A percentile compares a stretch with the other conserved stretches of the same genome.
phyloP scores from a whole-genome alignment of 2,113 vertebrate genomes.

The Gopherus evgoodei region DNA sequence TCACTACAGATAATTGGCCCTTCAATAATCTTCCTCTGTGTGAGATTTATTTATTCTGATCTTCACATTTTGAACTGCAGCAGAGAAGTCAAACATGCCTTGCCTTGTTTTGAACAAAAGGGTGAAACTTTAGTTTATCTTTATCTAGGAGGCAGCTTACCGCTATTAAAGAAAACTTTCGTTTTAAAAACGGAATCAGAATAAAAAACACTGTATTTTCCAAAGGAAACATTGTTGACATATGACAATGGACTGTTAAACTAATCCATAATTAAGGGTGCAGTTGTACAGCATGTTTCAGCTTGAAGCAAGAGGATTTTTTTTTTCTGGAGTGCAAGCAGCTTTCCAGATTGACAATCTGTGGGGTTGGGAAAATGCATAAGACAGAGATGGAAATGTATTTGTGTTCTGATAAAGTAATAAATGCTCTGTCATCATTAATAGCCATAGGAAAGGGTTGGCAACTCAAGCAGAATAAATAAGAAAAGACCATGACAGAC shows the following conservation, averaged over 20 bases:
- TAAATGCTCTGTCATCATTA: conserved; percentile 67
- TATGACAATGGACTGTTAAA: neutral
- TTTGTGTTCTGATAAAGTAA: conserved; percentile 62
- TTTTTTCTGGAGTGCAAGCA: neutral
- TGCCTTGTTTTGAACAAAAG: neutral
- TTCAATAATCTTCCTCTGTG: conserved; percentile 1
- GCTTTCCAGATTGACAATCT: conserved; percentile 17
- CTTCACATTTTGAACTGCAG: neutral
- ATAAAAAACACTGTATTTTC: neutral
- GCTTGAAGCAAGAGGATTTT: neutral
- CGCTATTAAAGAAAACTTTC: neutral
- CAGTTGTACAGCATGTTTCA: neutral
- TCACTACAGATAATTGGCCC: neutral
- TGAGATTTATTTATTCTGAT: neutral
- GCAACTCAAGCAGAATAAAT: conserved; percentile 59
- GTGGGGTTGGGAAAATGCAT: neutral
- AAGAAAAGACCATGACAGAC: conserved; percentile 35
- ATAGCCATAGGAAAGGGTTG: conserved; percentile 51
- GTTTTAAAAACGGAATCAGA: neutral
- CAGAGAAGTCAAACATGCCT: neutral
- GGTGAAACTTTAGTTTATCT: neutral
- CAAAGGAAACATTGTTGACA: neutral
- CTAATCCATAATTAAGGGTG: neutral
- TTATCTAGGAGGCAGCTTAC: neutral
- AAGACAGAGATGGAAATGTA: conserved; percentile 16